Evolutionary conservation across 2,888 invertebrate species (phyloP).

Genomic region (Cephus runcator): DNA sequence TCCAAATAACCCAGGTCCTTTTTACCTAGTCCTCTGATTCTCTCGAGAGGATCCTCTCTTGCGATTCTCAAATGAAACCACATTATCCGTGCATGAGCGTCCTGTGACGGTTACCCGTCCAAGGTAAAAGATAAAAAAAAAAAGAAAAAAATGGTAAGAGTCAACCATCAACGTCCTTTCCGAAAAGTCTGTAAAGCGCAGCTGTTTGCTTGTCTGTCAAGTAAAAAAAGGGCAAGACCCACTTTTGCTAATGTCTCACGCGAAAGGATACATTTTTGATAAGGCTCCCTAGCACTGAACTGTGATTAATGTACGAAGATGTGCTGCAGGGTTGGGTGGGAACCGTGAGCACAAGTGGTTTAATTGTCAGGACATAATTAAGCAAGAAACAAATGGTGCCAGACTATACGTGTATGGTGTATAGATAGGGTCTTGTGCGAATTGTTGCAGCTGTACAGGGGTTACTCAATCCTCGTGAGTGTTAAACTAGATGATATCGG

Average conservation of each 20-base stretch:
- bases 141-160: background rate
- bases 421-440: background rate
- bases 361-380: background rate
- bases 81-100: background rate
- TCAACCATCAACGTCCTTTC: background rate
- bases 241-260: background rate
- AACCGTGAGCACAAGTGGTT: background rate
- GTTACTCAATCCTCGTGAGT: background rate
- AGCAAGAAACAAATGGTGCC: background rate
- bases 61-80: background rate
- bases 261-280: slow-evolving; percentile 29
- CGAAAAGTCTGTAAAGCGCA: background rate
- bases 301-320: slow-evolving; percentile 24
- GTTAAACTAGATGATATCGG: background rate
- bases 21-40: background rate
- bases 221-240: background rate
- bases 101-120: too few species aligned
- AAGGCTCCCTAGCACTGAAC: slow-evolving; percentile 13
- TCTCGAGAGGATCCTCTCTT: background rate
- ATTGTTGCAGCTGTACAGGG: background rate
- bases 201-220: background rate
- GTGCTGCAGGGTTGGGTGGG: slow-evolving; percentile 10
- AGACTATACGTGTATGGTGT: background rate
- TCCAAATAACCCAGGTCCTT: background rate
- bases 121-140: background rate